Conservation (phyloP, 2,888 invertebrate species). For the Pseudococcus viburni region DNA sequence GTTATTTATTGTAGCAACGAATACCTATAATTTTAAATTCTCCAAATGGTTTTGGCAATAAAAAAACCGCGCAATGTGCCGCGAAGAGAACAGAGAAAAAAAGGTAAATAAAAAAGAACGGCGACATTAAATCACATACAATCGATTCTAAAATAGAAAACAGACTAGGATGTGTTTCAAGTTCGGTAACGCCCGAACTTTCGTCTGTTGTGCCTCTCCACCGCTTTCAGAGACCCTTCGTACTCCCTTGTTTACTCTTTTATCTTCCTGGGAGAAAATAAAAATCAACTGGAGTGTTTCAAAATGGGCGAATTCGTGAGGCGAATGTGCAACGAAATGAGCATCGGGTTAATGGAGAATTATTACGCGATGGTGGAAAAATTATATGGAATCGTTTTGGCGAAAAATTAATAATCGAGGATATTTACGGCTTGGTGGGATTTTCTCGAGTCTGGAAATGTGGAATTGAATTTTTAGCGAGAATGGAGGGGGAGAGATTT, state of each 20-base stretch:
- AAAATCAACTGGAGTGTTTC: constrained; percentile 41
- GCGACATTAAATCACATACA: constrained; percentile 45
- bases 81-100: constrained; percentile 8
- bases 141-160: constrained; percentile 42
- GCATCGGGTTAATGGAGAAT: not conserved
- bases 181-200: constrained; percentile 23
- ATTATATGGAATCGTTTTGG: not conserved
- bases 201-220: not conserved
- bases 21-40: constrained; percentile 55
- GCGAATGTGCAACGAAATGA: not conserved
- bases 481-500: not conserved
- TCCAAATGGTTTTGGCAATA: constrained; percentile 54
- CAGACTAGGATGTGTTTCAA: constrained; percentile 17
- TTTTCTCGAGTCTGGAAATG: not conserved
- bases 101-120: constrained; percentile 37
- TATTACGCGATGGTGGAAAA: constrained; percentile 8
- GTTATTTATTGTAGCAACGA: constrained; percentile 42
- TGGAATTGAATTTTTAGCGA: not conserved
- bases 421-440: not conserved
- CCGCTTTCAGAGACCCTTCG: not conserved
- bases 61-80: constrained; percentile 33
- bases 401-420: constrained; percentile 12
- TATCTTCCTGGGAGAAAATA: not conserved
- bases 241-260: not conserved
- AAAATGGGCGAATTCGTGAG: constrained; percentile 21